A percentile compares a stretch with the other conserved stretches of the same genome.
Evolutionary conservation across 2,113 vertebrate genomes (phyloP).

Genomic region (Indri indri): DNA sequence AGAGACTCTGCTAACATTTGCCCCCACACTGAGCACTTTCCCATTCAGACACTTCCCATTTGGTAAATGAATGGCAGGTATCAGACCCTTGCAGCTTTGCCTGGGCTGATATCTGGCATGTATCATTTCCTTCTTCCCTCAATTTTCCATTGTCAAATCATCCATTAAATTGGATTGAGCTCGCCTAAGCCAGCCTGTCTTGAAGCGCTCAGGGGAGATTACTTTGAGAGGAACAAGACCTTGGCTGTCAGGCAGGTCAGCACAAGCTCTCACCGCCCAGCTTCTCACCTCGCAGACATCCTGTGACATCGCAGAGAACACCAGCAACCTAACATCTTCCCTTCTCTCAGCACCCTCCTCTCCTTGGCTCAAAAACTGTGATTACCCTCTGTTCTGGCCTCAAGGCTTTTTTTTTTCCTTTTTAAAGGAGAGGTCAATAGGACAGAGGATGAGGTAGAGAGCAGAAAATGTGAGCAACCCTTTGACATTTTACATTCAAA

Average conservation of each 20-base stretch:
- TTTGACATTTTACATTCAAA: constrained; percentile 75
- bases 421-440: background rate
- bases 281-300: background rate
- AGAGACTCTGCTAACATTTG: background rate
- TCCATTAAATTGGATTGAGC: constrained; percentile 76
- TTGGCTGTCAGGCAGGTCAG: constrained; percentile 57
- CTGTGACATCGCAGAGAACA: background rate
- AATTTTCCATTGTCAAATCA: constrained; percentile 69
- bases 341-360: background rate
- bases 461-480: constrained; percentile 30
- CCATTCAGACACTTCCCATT: constrained; percentile 2
- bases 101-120: constrained; percentile 62
- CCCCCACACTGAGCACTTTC: background rate
- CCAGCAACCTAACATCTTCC: background rate
- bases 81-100: constrained; percentile 24
- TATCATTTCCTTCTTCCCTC: constrained; percentile 73
- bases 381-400: background rate
- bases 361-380: background rate
- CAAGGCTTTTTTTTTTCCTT: background rate
- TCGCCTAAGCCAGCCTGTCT: constrained; percentile 37
- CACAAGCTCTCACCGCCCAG: background rate
- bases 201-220: constrained; percentile 45
- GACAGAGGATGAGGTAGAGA: constrained; percentile 8
- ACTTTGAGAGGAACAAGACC: constrained; percentile 66
- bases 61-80: constrained; percentile 42